Conservation (phyloP, 2,113 vertebrate genomes). For the Chaetodon trifascialis region DNA sequence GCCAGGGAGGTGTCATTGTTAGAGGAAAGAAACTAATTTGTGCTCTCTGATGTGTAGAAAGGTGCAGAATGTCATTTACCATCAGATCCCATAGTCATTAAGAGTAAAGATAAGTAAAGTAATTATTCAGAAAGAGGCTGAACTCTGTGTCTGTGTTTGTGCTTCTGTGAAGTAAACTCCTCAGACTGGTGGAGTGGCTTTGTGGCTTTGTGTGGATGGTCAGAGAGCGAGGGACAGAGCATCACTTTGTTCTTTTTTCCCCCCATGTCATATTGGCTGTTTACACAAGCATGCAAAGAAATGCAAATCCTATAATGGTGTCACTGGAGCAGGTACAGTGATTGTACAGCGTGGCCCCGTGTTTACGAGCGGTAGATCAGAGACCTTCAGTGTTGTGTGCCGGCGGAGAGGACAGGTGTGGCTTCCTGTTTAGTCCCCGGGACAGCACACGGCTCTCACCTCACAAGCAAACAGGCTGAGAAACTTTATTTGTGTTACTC, state of each 20-base stretch:
- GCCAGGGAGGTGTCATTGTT: no score
- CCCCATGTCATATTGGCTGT: no score
- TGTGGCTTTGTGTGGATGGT: background rate
- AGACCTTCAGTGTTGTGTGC: background rate
- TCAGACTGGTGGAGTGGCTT: background rate
- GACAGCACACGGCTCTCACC: background rate
- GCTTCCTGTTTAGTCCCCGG: constrained; percentile 42
- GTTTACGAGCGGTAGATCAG: background rate
- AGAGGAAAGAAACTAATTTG: no score
- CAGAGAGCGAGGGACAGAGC: background rate
- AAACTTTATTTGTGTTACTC: constrained; percentile 5
- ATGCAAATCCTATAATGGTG: background rate
- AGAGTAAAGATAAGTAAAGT: no score
- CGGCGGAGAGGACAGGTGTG: background rate
- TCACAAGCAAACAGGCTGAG: background rate
- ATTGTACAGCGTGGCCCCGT: background rate
- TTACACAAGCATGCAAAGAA: background rate
- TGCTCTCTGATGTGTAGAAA: no score
- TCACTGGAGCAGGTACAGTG: background rate
- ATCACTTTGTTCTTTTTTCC: background rate
- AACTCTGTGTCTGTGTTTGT: no score
- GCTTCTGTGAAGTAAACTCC: no score
- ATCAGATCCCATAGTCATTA: no score
- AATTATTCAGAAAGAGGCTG: no score
- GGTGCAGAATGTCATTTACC: no score